Base-by-base conservation (phyloP, 2,113 vertebrate species). In the Cyrtonyx montezumae region DNA sequence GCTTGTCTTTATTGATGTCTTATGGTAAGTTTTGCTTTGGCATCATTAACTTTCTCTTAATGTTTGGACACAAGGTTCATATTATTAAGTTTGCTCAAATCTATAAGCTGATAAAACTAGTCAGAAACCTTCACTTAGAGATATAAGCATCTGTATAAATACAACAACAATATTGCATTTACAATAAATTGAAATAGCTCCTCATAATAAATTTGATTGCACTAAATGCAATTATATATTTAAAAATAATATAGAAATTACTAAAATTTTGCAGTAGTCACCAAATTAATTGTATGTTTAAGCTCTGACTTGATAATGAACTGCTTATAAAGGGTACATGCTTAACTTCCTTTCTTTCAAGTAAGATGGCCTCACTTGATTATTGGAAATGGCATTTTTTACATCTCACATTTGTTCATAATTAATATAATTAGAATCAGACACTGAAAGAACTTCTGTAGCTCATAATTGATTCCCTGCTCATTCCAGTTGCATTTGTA, bases 391-490 rank as follows among this genome's bases (percentile, higher is more conserved):
- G 40, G 0, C 34, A 74, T 61, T 74, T 92, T 94, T 91, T 79
- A 15, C 51, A 69, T 69, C 62, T 84, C 84, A 3, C 25, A 75
- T 87, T 94, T 92, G 25, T 70, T 75, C 21, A 23, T 87, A 92
- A 93, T 93, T 94, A 91, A 80, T 93, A 70, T 67, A 79, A 91
- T 93, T 87, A 94, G 48, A 59, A 23, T 65, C n/a, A 84, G 77
- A 79, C 17, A 83, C 26, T 63, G 67, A 93, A 79, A 83, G 56
- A 85, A 91, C 61, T 96, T 93, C 20, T 51, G n/a, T 85, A 63
- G 61, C 58, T 84, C 68, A 48, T 73, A 95, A 83, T 66, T 82
- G 67, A 84, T 89, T 87, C 55, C 53, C 55, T 74, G 45, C 75
- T 92, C 63, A 79, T 87, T 89, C 42, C 20, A 87, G 43, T 79